Evolutionary conservation across 2,113 vertebrate species (phyloP).

Genomic region (Tetrao urogallus): DNA sequence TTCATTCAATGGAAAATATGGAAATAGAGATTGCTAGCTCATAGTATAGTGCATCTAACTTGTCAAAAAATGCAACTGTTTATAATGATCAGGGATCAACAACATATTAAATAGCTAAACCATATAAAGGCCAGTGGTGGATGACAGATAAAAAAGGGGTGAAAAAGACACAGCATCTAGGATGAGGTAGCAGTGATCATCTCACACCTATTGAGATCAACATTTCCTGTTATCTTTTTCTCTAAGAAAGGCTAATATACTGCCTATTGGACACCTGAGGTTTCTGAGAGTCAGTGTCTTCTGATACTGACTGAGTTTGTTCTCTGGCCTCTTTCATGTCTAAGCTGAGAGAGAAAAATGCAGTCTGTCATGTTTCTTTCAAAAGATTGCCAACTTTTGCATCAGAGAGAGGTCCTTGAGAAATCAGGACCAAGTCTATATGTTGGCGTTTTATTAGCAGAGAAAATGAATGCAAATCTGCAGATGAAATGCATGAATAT

Average conservation of each 20-base stretch:
- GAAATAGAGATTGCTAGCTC: neutral
- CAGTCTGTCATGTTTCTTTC: neutral
- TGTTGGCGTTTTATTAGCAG: neutral
- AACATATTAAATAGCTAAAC: neutral
- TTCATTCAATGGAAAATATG: neutral
- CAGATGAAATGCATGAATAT: constrained; percentile 14
- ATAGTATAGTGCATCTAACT: neutral
- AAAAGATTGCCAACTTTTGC: neutral
- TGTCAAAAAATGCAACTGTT: neutral
- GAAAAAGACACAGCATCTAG: neutral
- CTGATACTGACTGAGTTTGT: neutral
- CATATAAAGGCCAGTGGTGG: neutral
- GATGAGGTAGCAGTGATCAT: neutral
- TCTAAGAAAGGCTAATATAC: constrained; percentile 15
- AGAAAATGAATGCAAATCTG: constrained; percentile 2
- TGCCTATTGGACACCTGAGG: neutral
- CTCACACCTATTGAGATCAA: neutral
- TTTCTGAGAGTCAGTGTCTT: neutral
- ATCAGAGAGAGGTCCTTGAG: neutral
- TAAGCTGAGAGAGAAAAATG: neutral
- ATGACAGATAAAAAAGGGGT: neutral
- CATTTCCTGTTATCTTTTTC: neutral
- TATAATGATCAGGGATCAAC: neutral
- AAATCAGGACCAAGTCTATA: neutral
- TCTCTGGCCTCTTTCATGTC: constrained; percentile 2